Evolutionary conservation across 1,140 invertebrate genomes (phyloP).

Genomic region (Lepidurus couesii): DNA sequence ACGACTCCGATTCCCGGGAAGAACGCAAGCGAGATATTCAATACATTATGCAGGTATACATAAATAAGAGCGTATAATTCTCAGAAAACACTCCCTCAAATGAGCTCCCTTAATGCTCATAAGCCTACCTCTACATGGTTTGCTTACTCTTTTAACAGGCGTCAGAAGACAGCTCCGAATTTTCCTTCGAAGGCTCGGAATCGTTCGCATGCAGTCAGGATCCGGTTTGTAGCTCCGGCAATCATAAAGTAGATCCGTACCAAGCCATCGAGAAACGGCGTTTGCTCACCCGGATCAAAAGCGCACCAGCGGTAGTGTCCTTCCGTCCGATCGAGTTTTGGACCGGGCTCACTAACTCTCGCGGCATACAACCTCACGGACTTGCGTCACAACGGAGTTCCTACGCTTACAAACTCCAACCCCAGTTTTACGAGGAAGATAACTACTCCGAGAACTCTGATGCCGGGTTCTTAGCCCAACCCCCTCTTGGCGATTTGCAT

Average conservation of each 20-base stretch:
- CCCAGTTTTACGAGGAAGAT: slow-evolving; percentile 1
- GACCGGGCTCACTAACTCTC: neutral
- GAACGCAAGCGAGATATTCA: slow-evolving; percentile 4
- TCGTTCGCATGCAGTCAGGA: neutral
- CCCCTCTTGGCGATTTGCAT: slow-evolving; percentile 2
- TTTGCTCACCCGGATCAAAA: neutral
- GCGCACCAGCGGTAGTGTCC: neutral
- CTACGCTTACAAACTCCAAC: slow-evolving; percentile 3
- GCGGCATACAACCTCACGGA: neutral
- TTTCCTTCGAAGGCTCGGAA: slow-evolving; percentile 9
- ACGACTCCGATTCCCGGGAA: slow-evolving; percentile 4
- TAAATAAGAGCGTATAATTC: neutral
- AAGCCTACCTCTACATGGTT: neutral
- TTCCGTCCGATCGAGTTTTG: neutral
- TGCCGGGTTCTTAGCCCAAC: neutral
- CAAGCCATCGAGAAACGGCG: slow-evolving; percentile 3
- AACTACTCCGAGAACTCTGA: neutral
- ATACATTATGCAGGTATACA: slow-evolving; percentile 22
- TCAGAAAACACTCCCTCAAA: neutral
- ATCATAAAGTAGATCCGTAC: neutral
- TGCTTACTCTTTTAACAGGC: neutral
- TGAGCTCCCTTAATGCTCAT: neutral
- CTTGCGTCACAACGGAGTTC: neutral
- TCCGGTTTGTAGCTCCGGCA: neutral
- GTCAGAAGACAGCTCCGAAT: neutral